A percentile compares a stretch with the other conserved stretches of the same genome.
These are phyloP conservation scores for Phrynocephalus vlangalii DNA, from an alignment of 2,797 vertebrate species.

Conservation along the genomic window DNA sequence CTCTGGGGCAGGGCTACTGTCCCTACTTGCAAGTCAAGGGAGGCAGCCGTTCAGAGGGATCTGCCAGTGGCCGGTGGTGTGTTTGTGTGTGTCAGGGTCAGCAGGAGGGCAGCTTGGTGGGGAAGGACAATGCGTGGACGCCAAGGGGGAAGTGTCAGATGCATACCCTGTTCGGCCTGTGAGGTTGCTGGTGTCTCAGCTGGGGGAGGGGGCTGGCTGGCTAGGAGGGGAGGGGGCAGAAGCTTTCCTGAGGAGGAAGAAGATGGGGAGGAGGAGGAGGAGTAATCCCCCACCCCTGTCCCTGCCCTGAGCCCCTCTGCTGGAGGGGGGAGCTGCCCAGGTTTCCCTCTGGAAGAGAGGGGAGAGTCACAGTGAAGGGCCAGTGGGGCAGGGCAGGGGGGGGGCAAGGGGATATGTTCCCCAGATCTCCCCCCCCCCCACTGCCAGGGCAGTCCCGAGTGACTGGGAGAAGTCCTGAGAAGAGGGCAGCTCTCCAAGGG, in stretches of 20 bases:
- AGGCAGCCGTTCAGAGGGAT: background rate
- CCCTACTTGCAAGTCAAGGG: background rate
- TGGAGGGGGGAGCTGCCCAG: background rate
- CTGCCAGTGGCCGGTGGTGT: no score
- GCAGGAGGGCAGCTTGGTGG: background rate
- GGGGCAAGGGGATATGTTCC: background rate
- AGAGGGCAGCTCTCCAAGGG: no score
- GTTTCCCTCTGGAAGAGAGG: conserved; percentile 18
- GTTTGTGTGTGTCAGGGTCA: background rate
- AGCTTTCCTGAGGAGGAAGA: conserved; percentile 69
- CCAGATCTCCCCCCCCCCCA: background rate
- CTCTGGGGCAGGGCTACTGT: background rate
- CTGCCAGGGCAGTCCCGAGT: background rate
- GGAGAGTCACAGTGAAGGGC: background rate
- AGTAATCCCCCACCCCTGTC: background rate
- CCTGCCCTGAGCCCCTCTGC: rapidly evolving
- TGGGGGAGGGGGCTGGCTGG: background rate
- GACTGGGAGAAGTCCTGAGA: conserved; percentile 26
- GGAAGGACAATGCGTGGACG: no score
- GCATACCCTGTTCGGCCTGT: conserved; percentile 47
- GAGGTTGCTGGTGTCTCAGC: conserved; percentile 28
- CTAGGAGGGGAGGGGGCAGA: conserved; percentile 39
- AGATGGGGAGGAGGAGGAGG: conserved; percentile 18
- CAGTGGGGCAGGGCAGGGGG: background rate
- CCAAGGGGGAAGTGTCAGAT: conserved; percentile 14